phyloP scores from a whole-genome alignment of 2,888 invertebrate species.

The Anarsia innoxiella region DNA sequence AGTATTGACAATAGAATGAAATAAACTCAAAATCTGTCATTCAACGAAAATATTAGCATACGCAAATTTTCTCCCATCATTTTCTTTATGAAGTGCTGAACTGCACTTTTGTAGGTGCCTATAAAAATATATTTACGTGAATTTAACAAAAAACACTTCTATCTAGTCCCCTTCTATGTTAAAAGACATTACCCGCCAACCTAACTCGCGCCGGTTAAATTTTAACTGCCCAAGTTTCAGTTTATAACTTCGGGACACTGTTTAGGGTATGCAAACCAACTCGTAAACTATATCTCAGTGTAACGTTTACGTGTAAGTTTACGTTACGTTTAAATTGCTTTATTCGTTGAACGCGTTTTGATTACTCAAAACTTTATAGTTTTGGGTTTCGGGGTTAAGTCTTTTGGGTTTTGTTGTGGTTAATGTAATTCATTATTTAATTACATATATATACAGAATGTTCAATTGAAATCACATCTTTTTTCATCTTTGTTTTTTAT shows the following conservation, averaged over 20 bases:
- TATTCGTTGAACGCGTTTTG: conserved; percentile 1
- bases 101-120: background rate
- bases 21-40: background rate
- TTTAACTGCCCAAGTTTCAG: conserved; percentile 32
- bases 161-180: background rate
- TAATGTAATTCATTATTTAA: no score
- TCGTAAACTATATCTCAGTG: conserved; percentile 15
- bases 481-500: no score
- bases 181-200: conserved; percentile 9
- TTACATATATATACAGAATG: no score
- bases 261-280: conserved; percentile 12
- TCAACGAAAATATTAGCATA: background rate
- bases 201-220: conserved; percentile 24
- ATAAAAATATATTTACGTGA: background rate
- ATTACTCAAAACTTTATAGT: no score
- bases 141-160: background rate
- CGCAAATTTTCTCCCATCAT: no score
- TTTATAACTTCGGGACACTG: conserved; percentile 12
- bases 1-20: background rate
- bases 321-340: conserved; percentile 1
- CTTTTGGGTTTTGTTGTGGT: no score
- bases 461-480: no score
- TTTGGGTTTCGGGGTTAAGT: no score
- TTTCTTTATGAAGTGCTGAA: no score
- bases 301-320: conserved; percentile 6